Evolutionary conservation across 2,888 invertebrate species (phyloP), one percentile per base, ranked within the genome.

Genomic region (Phalangium opilio): DNA sequence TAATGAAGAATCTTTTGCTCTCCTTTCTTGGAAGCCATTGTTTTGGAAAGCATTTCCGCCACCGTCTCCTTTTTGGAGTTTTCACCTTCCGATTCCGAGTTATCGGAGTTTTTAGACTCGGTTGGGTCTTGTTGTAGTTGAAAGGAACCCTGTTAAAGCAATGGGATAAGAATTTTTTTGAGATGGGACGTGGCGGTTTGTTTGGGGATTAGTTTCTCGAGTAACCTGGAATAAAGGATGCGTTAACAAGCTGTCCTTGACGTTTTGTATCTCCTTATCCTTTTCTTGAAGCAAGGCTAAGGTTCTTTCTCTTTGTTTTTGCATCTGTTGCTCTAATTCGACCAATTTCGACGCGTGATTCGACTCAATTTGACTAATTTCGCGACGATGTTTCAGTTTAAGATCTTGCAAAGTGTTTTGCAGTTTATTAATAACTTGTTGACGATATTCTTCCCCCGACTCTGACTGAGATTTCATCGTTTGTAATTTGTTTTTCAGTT

Each of bases 241-340:
- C 4, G 27, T 7, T 27, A 27, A 8, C 8, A 27, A 27, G 8
- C 27, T 27, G 8, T 27, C 27, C 8, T 27, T 27, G 27, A 27
- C 27, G 8, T 27, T 27, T 27, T 27, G 27, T 27, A 27, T 59
- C 54, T 72, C 70, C 40, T 61, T 60, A 46, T 89, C 87, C 21
- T 85, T 83, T 59, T 89, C 87, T 14, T 81, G 78, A 33, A 90
- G 66, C 19, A 89, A 65, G 2, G 76, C 74, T 8, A 85, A 69
- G 33, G 85, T 84, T 34, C 87, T 70, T 45, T 82, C 81, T 1
- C 89, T 70, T 61, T 87, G 87, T n/a, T 80, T 78, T 41, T 75
- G 72, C 3, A 68, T 68, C 58, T 83, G 79, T 55, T 80, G 78
- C 61, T 85, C 83, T 45, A 83, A 62, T 36, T 73, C 71, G 11